These are phyloP conservation scores for Coronaproctus castanopsis DNA, from an alignment of 2,888 invertebrate genomes.

Conservation along the genomic window DNA sequence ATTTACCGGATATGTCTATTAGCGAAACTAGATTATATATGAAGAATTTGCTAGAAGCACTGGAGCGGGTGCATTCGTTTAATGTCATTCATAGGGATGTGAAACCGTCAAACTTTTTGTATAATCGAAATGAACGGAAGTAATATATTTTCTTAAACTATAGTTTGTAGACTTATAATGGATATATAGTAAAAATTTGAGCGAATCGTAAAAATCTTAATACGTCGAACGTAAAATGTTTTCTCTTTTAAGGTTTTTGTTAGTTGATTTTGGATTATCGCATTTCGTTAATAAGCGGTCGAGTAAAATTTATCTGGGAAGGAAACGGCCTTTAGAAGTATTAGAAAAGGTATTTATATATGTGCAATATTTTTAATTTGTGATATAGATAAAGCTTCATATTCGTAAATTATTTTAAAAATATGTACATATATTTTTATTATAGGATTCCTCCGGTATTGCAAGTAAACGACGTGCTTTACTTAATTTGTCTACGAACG, in stretches of 20 bases:
- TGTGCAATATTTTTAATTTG: not conserved
- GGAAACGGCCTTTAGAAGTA: slow-evolving; percentile 7
- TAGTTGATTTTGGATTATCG: slow-evolving; percentile 79
- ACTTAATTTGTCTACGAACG: slow-evolving; percentile 13
- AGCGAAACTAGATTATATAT: slow-evolving; percentile 56
- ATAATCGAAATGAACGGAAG: slow-evolving; percentile 46
- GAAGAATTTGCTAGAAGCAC: slow-evolving; percentile 54
- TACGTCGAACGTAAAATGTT: no score
- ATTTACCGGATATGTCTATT: slow-evolving; percentile 45
- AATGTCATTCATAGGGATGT: slow-evolving; percentile 75
- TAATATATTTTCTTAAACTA: no score
- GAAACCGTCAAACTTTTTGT: slow-evolving; percentile 79
- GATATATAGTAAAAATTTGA: no score
- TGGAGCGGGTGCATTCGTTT: slow-evolving; percentile 59
- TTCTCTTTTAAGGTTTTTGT: slow-evolving; percentile 51
- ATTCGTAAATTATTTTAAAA: not conserved
- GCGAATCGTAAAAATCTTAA: no score
- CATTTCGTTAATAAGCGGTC: slow-evolving; percentile 34
- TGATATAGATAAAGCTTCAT: no score
- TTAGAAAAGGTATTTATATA: slow-evolving; percentile 4
- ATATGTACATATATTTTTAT: not conserved
- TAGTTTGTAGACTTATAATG: no score
- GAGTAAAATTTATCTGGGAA: not conserved
- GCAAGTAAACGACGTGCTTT: slow-evolving; percentile 16
- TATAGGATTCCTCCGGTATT: slow-evolving; percentile 2